Base-by-base conservation (phyloP, 2,888 invertebrate species). In the Ophioninae sp. region DNA sequence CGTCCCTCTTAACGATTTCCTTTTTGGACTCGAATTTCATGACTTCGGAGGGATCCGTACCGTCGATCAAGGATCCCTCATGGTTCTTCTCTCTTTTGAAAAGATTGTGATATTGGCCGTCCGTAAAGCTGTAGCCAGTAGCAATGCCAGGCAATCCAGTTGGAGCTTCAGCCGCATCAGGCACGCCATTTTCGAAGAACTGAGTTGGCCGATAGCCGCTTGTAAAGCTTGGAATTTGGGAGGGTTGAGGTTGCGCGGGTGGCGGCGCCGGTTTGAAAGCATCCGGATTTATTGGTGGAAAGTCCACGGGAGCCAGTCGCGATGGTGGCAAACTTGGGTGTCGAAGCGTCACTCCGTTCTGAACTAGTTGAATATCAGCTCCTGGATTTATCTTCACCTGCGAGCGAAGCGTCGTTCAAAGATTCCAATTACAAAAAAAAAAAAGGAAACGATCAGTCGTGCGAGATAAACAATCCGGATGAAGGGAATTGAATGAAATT, bases 301-400 rank as follows among this genome's bases (percentile, higher is more conserved):
- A 85, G 13, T 89, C 88, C 56, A 90, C 90, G 0, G 88, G 90
- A 0, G 89, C 83, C n/a, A 89, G 87, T 3, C 86, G 76, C 21
- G 86, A 83, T 0, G 88, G 87, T 10, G 88, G 88, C n/a, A 91
- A 61, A 41, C 84, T 86, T 0, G 92, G 92, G 57, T 92, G 92
- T 62, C 92, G 88, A n/a, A 91, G 72, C 10, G 91, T 92, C 30
- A 92, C 87, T 0, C 92, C 92, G 56, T 91, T 89, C 23, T 89
- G 89, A 1, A 89, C 85, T 64, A 92, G 86, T 76, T 92, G 92
- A 7, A 91, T 21, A 37, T 89, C 87, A 2, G 91, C 86, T 20
- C 92, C 92, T 0, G 91, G 91, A 83, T 92, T 92, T 68, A 92
- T 88, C 82, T 90, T 92, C 30, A 91, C 90, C 92, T 92, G 83